Evolutionary conservation across 2,797 vertebrate species (phyloP).

Genomic region (Schizothorax lantsangensis): DNA sequence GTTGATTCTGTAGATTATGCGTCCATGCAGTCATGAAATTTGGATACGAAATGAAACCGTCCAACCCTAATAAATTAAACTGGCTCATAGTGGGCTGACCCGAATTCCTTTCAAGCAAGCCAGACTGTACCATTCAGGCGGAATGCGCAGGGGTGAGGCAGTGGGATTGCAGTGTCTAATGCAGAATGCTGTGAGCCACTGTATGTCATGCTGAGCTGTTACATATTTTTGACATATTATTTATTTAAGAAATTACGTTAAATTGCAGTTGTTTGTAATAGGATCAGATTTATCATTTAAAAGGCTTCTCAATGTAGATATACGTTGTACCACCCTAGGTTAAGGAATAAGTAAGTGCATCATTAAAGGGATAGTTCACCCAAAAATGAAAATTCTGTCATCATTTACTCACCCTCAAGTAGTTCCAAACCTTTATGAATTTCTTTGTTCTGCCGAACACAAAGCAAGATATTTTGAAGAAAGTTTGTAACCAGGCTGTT

Average conservation of each 20-base stretch:
- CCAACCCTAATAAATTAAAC: conserved; percentile 57
- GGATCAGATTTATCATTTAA: not conserved
- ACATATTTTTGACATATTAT: conserved; percentile 19
- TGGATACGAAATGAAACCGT: not conserved
- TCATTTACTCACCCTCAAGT: too few relatives aligned
- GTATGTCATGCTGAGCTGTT: conserved; percentile 17
- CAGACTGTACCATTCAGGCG: conserved; percentile 64
- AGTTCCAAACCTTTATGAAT: too few relatives aligned
- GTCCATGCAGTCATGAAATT: not conserved
- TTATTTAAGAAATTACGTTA: not conserved
- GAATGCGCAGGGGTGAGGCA: conserved; percentile 55
- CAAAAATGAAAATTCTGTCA: too few relatives aligned
- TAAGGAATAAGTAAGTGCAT: not conserved
- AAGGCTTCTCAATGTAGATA: not conserved
- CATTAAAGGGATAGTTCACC: too few relatives aligned
- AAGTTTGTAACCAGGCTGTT: too few relatives aligned
- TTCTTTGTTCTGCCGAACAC: too few relatives aligned
- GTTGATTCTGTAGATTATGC: not conserved
- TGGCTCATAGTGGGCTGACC: conserved; percentile 59
- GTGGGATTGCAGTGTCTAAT: conserved; percentile 12
- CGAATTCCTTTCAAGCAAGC: conserved; percentile 57
- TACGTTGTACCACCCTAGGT: not conserved
- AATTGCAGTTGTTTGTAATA: not conserved
- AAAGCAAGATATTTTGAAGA: too few relatives aligned
- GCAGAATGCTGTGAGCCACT: not conserved